Base-by-base conservation (phyloP, 1,140 invertebrate species). In the Apolygus lucorum region DNA sequence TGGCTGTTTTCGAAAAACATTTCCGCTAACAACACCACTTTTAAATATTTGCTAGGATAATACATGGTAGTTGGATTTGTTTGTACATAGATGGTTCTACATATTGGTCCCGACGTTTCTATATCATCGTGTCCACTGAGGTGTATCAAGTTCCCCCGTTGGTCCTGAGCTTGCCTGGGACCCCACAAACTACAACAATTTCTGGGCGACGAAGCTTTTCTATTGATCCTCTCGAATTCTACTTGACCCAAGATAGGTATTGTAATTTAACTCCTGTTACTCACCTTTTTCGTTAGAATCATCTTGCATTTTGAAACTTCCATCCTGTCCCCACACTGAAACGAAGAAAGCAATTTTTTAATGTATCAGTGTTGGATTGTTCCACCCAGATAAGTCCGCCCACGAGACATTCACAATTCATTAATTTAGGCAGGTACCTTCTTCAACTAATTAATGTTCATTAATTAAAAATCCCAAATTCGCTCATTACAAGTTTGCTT, bases 241-340 rank as follows among this genome's bases (percentile, higher is more conserved):
- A 49, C 17, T 49, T 11, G 8, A 11, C 34, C 17, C 17, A 49
- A 49, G 8, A 49, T 11, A 49, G 17, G 17, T 17, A 17, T 49
- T 49, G 34, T 17, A 49, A 11, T 49, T 49, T 49, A 11, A 17
- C 8, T 11, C 8, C 34, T 11, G 34, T 68, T 4, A 52, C n/a
- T 70, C 52, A 83, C 82, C 81, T 80, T 89, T 90, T 73, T 90
- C 88, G 71, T 79, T 82, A 52, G 83, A 82, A 67, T 90, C 88
- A 73, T 90, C 88, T 29, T 84, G 80, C 66, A 88, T 81, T 79
- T 87, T 87, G 75, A 84, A 87, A 64, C 78, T 79, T 27, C 80
- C 77, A 72, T 85, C 83, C 52, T 79, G 81, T 77, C 85, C 85
- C 84, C 85, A 86, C 77, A 86, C 84, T 85, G 77, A 72, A 84